phyloP scores from a whole-genome alignment of 2,113 vertebrate genomes.

The Ardeotis arabs region DNA sequence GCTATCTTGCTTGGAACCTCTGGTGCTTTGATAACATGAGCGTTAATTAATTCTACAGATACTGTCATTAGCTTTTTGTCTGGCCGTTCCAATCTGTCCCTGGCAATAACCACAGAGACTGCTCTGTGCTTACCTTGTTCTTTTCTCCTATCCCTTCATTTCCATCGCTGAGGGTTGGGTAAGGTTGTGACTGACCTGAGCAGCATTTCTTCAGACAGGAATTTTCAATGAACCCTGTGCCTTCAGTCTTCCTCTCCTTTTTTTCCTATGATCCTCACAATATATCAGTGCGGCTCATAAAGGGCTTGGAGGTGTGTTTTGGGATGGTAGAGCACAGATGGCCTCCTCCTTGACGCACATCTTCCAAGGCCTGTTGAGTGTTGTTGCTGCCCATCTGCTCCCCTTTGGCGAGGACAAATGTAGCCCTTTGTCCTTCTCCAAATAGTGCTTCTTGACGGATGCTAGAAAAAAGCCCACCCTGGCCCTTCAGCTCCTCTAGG shows the following conservation, averaged over 20 bases:
- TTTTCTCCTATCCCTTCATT: not conserved
- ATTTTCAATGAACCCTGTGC: not conserved
- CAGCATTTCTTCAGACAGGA: not conserved
- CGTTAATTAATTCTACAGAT: not conserved
- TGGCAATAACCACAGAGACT: not conserved
- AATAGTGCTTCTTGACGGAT: not conserved
- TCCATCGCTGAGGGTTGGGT: not conserved
- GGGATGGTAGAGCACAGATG: constrained; percentile 30
- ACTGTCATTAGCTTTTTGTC: not conserved
- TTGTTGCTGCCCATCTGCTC: constrained; percentile 34
- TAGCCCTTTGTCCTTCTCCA: not conserved
- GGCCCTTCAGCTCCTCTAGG: not conserved
- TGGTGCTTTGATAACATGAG: not conserved
- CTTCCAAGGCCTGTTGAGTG: not conserved
- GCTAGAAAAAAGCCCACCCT: not conserved
- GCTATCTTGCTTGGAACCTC: not conserved
- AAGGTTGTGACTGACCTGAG: not conserved
- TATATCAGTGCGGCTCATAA: not conserved
- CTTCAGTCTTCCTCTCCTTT: not conserved
- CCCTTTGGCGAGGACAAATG: not conserved
- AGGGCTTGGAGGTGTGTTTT: not conserved
- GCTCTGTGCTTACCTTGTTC: not conserved
- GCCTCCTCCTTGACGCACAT: not conserved
- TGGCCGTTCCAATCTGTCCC: not conserved
- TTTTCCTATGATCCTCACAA: not conserved